Evolutionary conservation across 2,888 invertebrate species (phyloP), one percentile per base, ranked within the genome.

Genomic region (Rosalia funebris): DNA sequence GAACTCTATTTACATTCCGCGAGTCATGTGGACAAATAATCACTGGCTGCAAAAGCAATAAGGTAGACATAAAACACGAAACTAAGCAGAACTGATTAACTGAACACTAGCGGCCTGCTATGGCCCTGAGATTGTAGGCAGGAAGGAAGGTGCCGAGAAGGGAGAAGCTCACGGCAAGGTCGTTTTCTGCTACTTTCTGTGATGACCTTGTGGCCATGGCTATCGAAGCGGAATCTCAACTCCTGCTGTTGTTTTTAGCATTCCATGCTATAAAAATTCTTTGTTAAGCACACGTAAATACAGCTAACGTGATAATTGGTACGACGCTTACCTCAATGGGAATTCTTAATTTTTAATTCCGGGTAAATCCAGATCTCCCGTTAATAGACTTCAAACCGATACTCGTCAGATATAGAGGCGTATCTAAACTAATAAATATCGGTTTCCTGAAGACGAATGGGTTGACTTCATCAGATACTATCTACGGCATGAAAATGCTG

Each of bases 121-220:
- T 69, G 76, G 73, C 75, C 76, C 70, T 75, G 74, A 74, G 72
- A 64, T 68, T 60, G 57, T 69, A 61, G 67, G 65, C 68, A 73
- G 74, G 75, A 74, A 76, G 75, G 75, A 74, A 75, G 73, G 74
- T 65, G 70, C 63, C 62, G 69, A 69, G 72, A 73, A 75, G 74
- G 60, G 63, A 66, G 61, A 54, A 61, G 66, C 66, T 63, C 56
- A 52, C 55, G 66, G 66, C 66, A 66, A 66, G 66, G 66, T 66
- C 65, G 56, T 46, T 66, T 63, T 66, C 59, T 57, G 60, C 60
- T 62, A 65, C 65, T 65, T 65, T 65, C 62, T 58, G 71, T 65
- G 67, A 57, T 69, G 73, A 75, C 74, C 75, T 75, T 75, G 71
- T 58, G 63, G 63, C 71, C 75, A 75, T 72, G 74, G 75, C 63